Conservation (phyloP, 2,797 vertebrate species). For the Scomberomorus guttatus region DNA sequence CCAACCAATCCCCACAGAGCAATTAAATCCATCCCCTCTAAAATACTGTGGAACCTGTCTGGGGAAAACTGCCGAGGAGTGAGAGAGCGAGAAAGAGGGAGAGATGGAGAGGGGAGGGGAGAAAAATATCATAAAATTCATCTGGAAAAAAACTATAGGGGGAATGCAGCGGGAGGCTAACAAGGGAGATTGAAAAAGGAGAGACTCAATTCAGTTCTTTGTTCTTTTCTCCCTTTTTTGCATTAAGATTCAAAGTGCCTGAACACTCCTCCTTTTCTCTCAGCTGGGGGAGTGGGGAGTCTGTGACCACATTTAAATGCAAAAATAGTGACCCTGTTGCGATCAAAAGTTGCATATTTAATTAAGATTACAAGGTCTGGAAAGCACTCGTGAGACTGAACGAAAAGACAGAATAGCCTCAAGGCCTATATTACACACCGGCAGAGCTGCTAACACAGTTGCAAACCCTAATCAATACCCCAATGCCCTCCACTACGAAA, state of each 20-base stretch:
- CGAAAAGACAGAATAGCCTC: conserved; percentile 83
- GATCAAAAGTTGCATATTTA: conserved; percentile 97
- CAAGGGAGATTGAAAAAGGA: conserved; percentile 90
- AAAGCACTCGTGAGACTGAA: conserved; percentile 91
- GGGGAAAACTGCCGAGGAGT: conserved; percentile 89
- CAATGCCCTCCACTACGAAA: conserved; percentile 84
- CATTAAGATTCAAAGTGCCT: conserved; percentile 93
- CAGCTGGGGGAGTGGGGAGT: conserved; percentile 75
- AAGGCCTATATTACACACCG: conserved; percentile 92
- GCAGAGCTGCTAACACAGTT: conserved; percentile 92
- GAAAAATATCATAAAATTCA: conserved; percentile 94
- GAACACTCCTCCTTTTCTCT: conserved; percentile 85
- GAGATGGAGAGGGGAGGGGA: conserved; percentile 71
- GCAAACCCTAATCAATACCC: conserved; percentile 89
- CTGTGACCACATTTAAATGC: conserved; percentile 89
- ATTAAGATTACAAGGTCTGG: conserved; percentile 96
- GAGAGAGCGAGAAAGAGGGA: conserved; percentile 74
- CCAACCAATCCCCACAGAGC: conserved; percentile 99
- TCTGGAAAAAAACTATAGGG: conserved; percentile 83
- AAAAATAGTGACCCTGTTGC: conserved; percentile 93
- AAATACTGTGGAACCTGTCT: conserved; percentile 98
- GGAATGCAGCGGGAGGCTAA: conserved; percentile 87
- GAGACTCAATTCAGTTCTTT: conserved; percentile 90
- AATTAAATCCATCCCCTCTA: conserved; percentile 99
- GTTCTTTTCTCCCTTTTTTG: conserved; percentile 86